phyloP scores from a whole-genome alignment of 2,888 invertebrate species.

The Amblyjoppa fuscipennis region DNA sequence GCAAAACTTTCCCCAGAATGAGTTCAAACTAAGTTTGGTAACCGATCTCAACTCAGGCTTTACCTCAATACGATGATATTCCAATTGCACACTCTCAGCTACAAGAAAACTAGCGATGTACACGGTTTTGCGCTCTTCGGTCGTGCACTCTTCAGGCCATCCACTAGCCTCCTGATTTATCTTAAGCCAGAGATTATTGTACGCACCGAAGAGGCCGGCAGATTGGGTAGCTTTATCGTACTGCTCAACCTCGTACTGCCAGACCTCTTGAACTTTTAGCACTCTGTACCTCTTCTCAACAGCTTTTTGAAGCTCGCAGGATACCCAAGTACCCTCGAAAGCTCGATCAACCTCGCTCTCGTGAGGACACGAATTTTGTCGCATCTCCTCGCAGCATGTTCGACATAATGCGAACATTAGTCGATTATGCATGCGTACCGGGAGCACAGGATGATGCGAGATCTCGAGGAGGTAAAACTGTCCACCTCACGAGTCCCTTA shows the following conservation, averaged over 20 bases:
- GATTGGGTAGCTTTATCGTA: neutral
- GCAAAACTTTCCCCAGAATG: too few relatives aligned
- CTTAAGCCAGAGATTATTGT: constrained; percentile 61
- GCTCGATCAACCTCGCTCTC: neutral
- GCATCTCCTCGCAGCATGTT: neutral
- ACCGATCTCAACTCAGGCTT: constrained; percentile 54
- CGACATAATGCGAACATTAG: too few relatives aligned
- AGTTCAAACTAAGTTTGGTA: constrained; percentile 42
- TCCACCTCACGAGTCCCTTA: too few relatives aligned
- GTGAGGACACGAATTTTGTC: neutral
- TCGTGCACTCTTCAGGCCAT: constrained; percentile 45
- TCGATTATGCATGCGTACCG: too few relatives aligned
- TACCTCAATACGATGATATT: constrained; percentile 30
- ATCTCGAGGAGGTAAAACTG: too few relatives aligned
- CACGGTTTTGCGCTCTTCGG: constrained; percentile 24
- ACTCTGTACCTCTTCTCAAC: neutral
- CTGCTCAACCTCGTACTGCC: neutral
- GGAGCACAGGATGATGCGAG: too few relatives aligned
- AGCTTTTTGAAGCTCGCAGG: neutral
- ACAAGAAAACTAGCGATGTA: constrained; percentile 34
- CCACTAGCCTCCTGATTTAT: constrained; percentile 59
- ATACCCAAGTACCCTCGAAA: too few relatives aligned
- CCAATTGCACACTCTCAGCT: neutral
- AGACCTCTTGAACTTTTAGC: neutral
- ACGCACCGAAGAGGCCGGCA: constrained; percentile 49